Evolutionary conservation across 2,113 vertebrate genomes (phyloP).

Genomic region (Centropristis striata): DNA sequence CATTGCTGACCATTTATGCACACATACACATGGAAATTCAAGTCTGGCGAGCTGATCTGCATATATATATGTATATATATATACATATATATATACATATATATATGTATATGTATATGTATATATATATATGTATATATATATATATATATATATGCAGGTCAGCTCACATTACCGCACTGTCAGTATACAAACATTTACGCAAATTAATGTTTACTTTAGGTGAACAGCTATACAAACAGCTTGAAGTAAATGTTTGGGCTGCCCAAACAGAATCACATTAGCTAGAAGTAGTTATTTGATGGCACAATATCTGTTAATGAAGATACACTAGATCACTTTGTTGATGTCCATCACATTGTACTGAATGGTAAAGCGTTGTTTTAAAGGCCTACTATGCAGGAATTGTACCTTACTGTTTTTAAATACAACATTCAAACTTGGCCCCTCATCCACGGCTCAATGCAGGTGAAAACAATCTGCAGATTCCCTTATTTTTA

Average conservation of each 20-base stretch:
- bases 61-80: too few relatives aligned
- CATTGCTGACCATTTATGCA: conserved; percentile 8
- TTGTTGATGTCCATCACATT: not conserved
- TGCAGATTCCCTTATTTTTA: too few relatives aligned
- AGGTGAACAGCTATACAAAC: not conserved
- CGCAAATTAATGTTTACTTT: not conserved
- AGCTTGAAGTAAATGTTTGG: not conserved
- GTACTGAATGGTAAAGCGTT: not conserved
- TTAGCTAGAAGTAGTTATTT: not conserved
- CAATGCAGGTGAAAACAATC: too few relatives aligned
- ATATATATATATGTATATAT: not conserved
- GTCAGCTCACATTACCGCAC: not conserved
- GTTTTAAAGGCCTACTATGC: not conserved
- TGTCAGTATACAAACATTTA: not conserved
- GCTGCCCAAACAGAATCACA: not conserved
- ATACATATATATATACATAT: not conserved
- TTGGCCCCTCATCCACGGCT: too few relatives aligned
- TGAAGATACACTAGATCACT: not conserved
- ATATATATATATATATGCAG: not conserved
- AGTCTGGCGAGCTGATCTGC: too few relatives aligned
- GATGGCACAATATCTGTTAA: not conserved
- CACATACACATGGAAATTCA: not conserved
- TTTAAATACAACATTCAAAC: too few relatives aligned
- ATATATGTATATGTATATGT: not conserved
- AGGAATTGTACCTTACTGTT: too few relatives aligned